Percentiles rank a stretch among this genome's conserved stretches.
These are phyloP conservation scores for Drosophila multiciliata DNA, from an alignment of 2,888 invertebrate genomes.

Conservation along the genomic window DNA sequence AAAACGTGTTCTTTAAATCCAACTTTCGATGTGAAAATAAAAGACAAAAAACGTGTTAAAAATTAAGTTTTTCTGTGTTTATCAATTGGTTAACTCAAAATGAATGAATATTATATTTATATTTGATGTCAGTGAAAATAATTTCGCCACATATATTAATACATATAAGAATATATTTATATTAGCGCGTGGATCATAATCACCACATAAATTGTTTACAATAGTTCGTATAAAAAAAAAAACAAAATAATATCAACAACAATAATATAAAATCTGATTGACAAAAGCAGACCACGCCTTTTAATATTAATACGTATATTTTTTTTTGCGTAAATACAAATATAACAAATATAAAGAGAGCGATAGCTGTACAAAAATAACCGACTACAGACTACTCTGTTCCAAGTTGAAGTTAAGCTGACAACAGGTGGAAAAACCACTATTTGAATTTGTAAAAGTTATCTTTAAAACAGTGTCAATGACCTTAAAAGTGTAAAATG, in stretches of 20 bases:
- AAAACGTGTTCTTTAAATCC: neutral
- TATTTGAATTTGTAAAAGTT: neutral
- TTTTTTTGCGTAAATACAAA: constrained; percentile 19
- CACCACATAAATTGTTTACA: constrained; percentile 11
- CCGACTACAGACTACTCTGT: constrained; percentile 1
- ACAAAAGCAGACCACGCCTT: constrained; percentile 27
- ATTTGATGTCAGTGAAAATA: neutral
- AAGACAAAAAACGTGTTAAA: neutral
- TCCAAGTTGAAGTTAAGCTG: neutral
- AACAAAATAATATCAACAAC: constrained; percentile 6
- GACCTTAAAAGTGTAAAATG: neutral
- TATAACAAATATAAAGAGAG: constrained; percentile 4
- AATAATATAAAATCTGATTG: constrained; percentile 12
- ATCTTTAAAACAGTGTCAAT: neutral
- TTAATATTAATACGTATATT: constrained; percentile 30
- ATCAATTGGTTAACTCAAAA: neutral
- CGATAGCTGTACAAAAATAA: neutral
- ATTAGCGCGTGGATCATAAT: neutral
- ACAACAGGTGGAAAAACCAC: neutral
- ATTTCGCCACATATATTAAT: constrained; percentile 4
- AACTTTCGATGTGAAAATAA: neutral
- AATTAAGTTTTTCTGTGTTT: neutral
- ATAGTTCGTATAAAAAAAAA: neutral
- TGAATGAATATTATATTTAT: neutral
- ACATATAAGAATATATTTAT: neutral